These are phyloP conservation scores for Lepidostoma basale DNA, from an alignment of 1,140 invertebrate species.

Conservation along the genomic window DNA sequence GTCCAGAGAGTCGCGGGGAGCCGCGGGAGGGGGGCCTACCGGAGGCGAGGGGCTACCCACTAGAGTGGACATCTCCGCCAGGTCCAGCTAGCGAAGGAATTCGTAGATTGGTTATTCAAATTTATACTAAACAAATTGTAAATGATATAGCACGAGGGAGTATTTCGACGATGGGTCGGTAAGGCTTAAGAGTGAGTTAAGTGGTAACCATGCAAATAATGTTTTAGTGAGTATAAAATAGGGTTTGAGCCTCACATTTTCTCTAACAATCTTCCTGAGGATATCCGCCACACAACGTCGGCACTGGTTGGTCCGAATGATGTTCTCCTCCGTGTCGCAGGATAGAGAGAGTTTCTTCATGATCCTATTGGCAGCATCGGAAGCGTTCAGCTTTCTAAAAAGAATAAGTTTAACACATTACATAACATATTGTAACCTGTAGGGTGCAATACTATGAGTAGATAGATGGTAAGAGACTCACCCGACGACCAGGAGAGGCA, in stretches of 20 bases:
- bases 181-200: too few relatives aligned
- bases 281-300: conserved; percentile 27
- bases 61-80: conserved; percentile 16
- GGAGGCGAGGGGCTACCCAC: neutral
- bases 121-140: too few relatives aligned
- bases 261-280: conserved; percentile 34
- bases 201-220: too few relatives aligned
- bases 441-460: too few relatives aligned
- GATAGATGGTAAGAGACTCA: too few relatives aligned
- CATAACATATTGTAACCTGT: too few relatives aligned
- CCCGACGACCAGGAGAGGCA: conserved; percentile 36
- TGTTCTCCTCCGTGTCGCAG: conserved; percentile 7
- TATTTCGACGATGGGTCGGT: too few relatives aligned
- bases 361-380: conserved; percentile 30
- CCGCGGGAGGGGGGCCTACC: neutral
- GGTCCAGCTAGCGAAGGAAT: conserved; percentile 17
- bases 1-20: neutral
- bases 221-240: too few relatives aligned
- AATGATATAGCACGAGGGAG: too few relatives aligned
- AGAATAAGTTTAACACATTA: too few relatives aligned
- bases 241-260: conserved; percentile 30
- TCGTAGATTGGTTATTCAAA: too few relatives aligned
- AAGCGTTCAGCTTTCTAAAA: conserved; percentile 36
- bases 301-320: conserved; percentile 1
- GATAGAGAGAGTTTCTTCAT: conserved; percentile 21